Percentiles rank a stretch among this genome's conserved stretches.
Evolutionary conservation across 1,140 invertebrate genomes (phyloP).

Genomic region (Leucophenga varia): DNA sequence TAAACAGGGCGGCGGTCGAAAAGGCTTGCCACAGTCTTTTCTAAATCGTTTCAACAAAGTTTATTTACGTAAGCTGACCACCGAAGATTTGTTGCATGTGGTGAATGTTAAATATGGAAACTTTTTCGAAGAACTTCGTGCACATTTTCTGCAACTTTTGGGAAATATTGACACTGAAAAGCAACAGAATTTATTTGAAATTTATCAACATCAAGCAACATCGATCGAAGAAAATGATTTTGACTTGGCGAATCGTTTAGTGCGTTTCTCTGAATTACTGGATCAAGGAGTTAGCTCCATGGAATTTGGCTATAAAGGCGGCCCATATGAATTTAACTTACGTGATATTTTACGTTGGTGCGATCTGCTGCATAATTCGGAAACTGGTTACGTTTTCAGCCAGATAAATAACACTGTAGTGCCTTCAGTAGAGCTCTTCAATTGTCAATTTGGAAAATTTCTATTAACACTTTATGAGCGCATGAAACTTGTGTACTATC

Average conservation of each 20-base stretch:
- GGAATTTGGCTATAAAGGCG: constrained; percentile 73
- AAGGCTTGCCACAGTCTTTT: constrained; percentile 95
- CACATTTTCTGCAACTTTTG: constrained; percentile 24
- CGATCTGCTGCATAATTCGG: constrained; percentile 58
- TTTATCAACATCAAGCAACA: constrained; percentile 6
- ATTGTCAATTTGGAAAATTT: constrained; percentile 31
- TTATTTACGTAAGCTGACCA: constrained; percentile 78
- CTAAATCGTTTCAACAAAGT: constrained; percentile 98
- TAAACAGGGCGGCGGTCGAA: constrained; percentile 91
- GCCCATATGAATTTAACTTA: constrained; percentile 97
- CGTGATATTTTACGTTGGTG: constrained; percentile 94
- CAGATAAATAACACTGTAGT: neutral
- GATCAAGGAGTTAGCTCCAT: constrained; percentile 65
- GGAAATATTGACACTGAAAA: neutral
- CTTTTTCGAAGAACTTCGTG: constrained; percentile 30
- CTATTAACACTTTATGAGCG: constrained; percentile 44
- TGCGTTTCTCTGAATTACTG: constrained; percentile 77
- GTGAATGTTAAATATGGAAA: constrained; percentile 38
- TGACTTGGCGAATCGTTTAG: constrained; percentile 71
- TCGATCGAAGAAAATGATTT: constrained; percentile 13
- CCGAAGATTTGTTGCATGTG: constrained; percentile 69
- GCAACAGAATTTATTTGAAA: constrained; percentile 32
- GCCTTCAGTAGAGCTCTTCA: neutral
- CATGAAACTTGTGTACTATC: constrained; percentile 55
- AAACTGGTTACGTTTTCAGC: constrained; percentile 37